A percentile compares a stretch with the other conserved stretches of the same genome.
Evolutionary conservation across 2,888 invertebrate genomes (phyloP).

Genomic region (Drosophila emarginata): DNA sequence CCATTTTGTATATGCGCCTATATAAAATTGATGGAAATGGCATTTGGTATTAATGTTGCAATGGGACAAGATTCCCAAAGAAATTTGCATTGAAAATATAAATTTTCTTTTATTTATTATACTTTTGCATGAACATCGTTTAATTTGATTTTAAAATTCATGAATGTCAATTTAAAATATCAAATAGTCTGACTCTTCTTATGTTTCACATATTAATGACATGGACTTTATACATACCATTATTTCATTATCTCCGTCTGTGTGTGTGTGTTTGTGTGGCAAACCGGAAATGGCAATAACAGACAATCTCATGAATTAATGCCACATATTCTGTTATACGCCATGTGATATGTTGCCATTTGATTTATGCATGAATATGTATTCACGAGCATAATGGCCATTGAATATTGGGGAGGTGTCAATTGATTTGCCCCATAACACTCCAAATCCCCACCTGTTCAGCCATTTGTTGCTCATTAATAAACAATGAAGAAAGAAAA

Average conservation of each 20-base stretch:
- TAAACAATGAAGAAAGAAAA: constrained; percentile 36
- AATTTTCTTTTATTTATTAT: background rate
- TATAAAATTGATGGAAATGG: too few species aligned
- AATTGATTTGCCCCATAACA: constrained; percentile 22
- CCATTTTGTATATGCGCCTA: too few species aligned
- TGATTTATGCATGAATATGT: constrained; percentile 46
- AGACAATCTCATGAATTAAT: constrained; percentile 69
- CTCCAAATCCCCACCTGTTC: background rate
- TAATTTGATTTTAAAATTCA: constrained; percentile 39
- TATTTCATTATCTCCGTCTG: background rate
- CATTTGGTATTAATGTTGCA: background rate
- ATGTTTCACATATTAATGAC: constrained; percentile 17
- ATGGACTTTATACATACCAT: constrained; percentile 10
- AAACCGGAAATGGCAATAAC: constrained; percentile 71
- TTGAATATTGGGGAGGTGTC: background rate
- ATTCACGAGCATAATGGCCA: constrained; percentile 28
- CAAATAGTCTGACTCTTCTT: constrained; percentile 5
- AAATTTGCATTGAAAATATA: background rate
- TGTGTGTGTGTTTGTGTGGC: constrained; percentile 17
- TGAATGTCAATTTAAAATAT: constrained; percentile 29
- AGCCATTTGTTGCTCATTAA: constrained; percentile 22
- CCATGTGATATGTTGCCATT: constrained; percentile 40
- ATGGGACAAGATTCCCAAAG: background rate
- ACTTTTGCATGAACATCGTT: constrained; percentile 6
- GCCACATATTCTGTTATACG: constrained; percentile 37